Evolutionary conservation across 2,797 vertebrate species (phyloP).

Genomic region (Gila robusta): DNA sequence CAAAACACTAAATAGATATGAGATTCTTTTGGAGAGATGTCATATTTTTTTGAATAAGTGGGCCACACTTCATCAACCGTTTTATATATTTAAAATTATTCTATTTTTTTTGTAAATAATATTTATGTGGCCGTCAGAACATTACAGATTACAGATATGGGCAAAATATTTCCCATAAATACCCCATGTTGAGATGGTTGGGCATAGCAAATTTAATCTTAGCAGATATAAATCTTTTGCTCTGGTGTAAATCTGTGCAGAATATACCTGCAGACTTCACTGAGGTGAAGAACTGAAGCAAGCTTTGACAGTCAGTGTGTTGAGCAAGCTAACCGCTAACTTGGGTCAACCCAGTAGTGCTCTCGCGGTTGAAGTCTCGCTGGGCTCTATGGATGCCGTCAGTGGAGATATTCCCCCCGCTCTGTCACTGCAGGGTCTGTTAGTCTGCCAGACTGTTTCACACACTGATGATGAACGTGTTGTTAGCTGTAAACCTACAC

Average conservation of each 20-base stretch:
- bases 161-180: too few species aligned
- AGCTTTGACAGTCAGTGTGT: constrained; percentile 53
- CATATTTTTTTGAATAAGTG: too few species aligned
- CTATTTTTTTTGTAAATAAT: too few species aligned
- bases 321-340: constrained; percentile 70
- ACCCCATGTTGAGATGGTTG: too few species aligned
- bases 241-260: too few species aligned
- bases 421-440: constrained; percentile 50
- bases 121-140: too few species aligned
- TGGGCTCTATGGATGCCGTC: constrained; percentile 67
- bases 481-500: constrained; percentile 27
- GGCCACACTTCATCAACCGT: too few species aligned
- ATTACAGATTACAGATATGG: neutral
- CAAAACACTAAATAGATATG: neutral
- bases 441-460: constrained; percentile 34
- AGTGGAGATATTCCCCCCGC: constrained; percentile 67
- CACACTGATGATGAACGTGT: constrained; percentile 41
- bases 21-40: neutral
- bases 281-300: constrained; percentile 49
- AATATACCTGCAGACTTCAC: neutral
- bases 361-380: constrained; percentile 62
- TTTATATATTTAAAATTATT: too few species aligned
- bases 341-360: constrained; percentile 63
- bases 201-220: too few species aligned
- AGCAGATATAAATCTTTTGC: too few species aligned